Evolutionary conservation across 2,113 vertebrate genomes (phyloP), one percentile per base, ranked within the genome.

Genomic region (Nesoenas mayeri): DNA sequence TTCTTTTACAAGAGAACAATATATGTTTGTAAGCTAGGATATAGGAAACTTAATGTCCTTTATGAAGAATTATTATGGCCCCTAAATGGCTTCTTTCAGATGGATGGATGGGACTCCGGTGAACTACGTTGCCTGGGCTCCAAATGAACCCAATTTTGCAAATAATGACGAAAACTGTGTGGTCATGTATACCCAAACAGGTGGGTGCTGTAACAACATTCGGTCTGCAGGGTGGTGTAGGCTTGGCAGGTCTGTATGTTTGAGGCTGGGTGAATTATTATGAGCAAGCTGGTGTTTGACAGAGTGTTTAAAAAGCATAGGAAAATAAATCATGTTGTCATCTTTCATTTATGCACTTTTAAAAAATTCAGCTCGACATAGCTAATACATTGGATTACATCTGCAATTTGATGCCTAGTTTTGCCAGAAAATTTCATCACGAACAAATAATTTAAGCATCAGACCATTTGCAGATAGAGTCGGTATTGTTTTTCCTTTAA

Each of bases 141-240:
- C 97, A 22, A 98, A 99, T 79, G 99, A 99, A 96, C 99, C 99
- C 16, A 99, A 99, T 96, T 99, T 99, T 98, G 98, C 99, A 72
- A 99, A 99, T 94, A 99, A 99, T 29, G 99, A 99, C 96, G 99
- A 99, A 97, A 98, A 99, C 86, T 99, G 99, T 95, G 99, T 99
- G 38, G 97, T 98, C 15, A 98, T 99, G 50, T 99, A 99, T 71
- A 97, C 80, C 21, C 91, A n/a, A 75, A 98, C 98, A 98, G 99
- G 99, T 99, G 97, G 70, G 98, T 94, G 29, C 26, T 44, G 15
- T 32, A 42, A 47, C 26, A 84, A 15, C 17, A 21, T 38, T 67
- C 1, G 8, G 3, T 61, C 56, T 81, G 7, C 61, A 24, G 3
- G 2, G 32, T 22, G 64, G 11, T 18, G 26, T 5, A 38, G 64